Base-by-base conservation (phyloP, 2,888 invertebrate species). In the Pheosia gnoma region DNA sequence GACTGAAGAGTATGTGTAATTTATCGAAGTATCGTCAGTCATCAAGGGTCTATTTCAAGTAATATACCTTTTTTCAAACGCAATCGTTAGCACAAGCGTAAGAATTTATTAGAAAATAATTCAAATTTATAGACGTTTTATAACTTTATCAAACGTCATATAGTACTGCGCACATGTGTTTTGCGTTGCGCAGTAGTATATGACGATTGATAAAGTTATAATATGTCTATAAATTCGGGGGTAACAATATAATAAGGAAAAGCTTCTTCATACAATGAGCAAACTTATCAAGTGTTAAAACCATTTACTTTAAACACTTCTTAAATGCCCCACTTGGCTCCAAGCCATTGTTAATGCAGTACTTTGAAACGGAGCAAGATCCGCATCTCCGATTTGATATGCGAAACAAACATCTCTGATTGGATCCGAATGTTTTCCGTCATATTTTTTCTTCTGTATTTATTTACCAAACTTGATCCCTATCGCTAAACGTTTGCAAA, bases 271-370 rank as follows among this genome's bases (percentile, higher is more conserved):
- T n/a, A 11, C 11, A 11, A n/a, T n/a, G 11, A 47, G 11, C 47
- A 9, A 47, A 47, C 11, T 47, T n/a, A 47, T n/a, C 47, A n/a
- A 11, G n/a, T 47, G 3, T 47, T n/a, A 11, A 51, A 51, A 5
- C 51, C 13, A 51, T 51, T 51, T 25, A 51, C 25, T 8, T 25
- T 6, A 51, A 51, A 13, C 51, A 25, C 51, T 51, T 51, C 13
- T 25, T 7, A 51, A 51, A 13, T 25, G 9, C 7, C 51, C 51
- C 25, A 1, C 4, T 51, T 51, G 51, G 25, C 51, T 7, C 25
- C 25, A n/a, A 13, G 51, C 51, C 51, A 51, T 51, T 51, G 51
- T 13, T 51, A 51, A 51, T 51, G 25, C 53, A 53, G 53, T 37
- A 53, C 53, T 53, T 25, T 5, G 8, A 53, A 53, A 10, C 53